Conservation (phyloP, 2,888 invertebrate species). For the Toxonevra muliebris region DNA sequence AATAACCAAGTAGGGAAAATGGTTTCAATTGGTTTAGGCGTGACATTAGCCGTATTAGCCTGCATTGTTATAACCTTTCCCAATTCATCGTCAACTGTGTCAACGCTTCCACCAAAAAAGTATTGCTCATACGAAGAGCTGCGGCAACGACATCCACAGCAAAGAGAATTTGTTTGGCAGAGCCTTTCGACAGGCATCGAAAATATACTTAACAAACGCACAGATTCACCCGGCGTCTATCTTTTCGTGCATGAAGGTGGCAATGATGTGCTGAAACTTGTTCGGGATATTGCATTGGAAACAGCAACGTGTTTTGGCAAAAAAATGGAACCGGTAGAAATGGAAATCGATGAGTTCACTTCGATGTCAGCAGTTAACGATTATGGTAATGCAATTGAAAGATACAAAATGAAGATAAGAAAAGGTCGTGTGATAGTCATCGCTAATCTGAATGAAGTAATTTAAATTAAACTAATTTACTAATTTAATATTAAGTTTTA, state of each 20-base stretch:
- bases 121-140: constrained; percentile 47
- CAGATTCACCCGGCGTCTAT: constrained; percentile 49
- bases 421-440: constrained; percentile 57
- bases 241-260: constrained; percentile 50
- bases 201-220: constrained; percentile 48
- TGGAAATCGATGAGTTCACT: constrained; percentile 49
- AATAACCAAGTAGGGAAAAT: too few species aligned
- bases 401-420: constrained; percentile 52
- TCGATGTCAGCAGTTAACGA: constrained; percentile 44
- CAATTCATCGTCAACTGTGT: too few species aligned
- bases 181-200: constrained; percentile 48
- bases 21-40: too few species aligned
- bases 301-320: constrained; percentile 56
- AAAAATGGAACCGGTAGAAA: constrained; percentile 40
- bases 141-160: constrained; percentile 38
- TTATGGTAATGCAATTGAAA: constrained; percentile 54
- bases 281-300: constrained; percentile 48
- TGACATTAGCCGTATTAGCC: too few species aligned
- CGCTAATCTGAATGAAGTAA: constrained; percentile 56
- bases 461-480: constrained; percentile 20
- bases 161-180: constrained; percentile 47
- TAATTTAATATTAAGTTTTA: background rate
- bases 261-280: constrained; percentile 37
- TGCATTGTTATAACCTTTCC: too few species aligned
- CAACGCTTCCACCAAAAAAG: background rate